These are phyloP conservation scores for Formica selysi DNA, from an alignment of 1,140 invertebrate genomes.

Conservation along the genomic window DNA sequence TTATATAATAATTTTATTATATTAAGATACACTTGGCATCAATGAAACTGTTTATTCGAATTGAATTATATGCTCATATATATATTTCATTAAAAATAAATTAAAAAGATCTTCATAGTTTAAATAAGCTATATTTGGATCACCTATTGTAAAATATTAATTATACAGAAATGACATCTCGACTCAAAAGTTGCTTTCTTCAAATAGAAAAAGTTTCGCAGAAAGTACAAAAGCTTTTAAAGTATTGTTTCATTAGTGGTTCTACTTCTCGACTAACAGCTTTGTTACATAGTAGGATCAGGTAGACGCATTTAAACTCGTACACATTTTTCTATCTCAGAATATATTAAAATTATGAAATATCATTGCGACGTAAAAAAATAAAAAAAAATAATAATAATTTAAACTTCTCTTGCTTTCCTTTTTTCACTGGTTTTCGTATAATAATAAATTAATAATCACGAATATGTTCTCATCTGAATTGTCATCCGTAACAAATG, in stretches of 20 bases:
- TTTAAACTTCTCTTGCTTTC: neutral
- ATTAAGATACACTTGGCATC: too few relatives aligned
- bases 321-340: constrained; percentile 1
- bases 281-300: constrained; percentile 5
- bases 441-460: constrained; percentile 15
- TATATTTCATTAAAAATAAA: constrained; percentile 10
- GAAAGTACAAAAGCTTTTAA: constrained; percentile 23
- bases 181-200: neutral
- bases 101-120: neutral
- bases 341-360: constrained; percentile 7
- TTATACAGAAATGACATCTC: constrained; percentile 5
- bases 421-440: neutral
- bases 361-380: neutral
- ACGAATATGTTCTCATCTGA: neutral
- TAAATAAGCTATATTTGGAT: neutral
- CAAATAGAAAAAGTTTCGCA: constrained; percentile 34
- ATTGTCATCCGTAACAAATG: neutral
- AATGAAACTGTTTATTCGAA: neutral
- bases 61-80: neutral
- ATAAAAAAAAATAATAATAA: neutral
- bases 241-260: constrained; percentile 35
- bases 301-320: constrained; percentile 34
- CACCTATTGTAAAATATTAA: neutral
- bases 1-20: too few relatives aligned
- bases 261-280: constrained; percentile 22